These are phyloP conservation scores for Malacoctenus gilli DNA, from an alignment of 2,797 vertebrate species.

Conservation along the genomic window DNA sequence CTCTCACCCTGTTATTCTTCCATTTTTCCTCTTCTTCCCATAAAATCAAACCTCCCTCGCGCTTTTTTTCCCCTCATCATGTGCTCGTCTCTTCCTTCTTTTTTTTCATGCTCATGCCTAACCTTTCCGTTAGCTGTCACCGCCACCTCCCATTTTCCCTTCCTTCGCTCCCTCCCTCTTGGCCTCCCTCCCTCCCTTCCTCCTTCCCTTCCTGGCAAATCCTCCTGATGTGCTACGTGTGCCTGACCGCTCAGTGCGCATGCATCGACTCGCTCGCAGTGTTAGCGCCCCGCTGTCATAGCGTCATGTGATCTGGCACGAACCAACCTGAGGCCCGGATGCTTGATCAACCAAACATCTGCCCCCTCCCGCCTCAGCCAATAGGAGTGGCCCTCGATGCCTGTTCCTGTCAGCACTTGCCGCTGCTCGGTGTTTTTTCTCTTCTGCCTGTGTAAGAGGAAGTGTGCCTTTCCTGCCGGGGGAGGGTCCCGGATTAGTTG, in stretches of 20 bases:
- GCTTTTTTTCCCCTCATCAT: background rate
- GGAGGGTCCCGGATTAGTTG: constrained; percentile 78
- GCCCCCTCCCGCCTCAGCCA: constrained; percentile 64
- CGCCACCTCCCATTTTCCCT: constrained; percentile 28
- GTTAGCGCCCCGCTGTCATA: constrained; percentile 50
- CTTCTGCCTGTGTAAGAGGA: constrained; percentile 76
- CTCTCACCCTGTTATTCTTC: constrained; percentile 4
- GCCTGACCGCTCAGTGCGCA: constrained; percentile 44
- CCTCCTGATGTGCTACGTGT: constrained; percentile 66
- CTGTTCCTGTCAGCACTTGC: constrained; percentile 49
- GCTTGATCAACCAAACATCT: constrained; percentile 70
- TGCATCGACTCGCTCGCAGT: constrained; percentile 36
- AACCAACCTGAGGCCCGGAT: constrained; percentile 69
- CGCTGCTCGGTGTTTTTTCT: constrained; percentile 67
- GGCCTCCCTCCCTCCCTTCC: constrained; percentile 5
- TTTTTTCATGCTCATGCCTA: constrained; percentile 40
- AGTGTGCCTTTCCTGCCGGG: constrained; percentile 80
- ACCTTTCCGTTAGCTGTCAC: constrained; percentile 30
- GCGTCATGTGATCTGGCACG: constrained; percentile 65
- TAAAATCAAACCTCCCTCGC: constrained; percentile 18
- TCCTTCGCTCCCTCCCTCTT: constrained; percentile 24
- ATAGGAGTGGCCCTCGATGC: constrained; percentile 63
- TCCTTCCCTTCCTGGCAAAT: constrained; percentile 57
- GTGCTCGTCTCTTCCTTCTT: constrained; percentile 13
- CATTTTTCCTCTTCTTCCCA: constrained; percentile 22